Evolutionary conservation across 2,797 vertebrate species (phyloP).

Genomic region (Florisuga fusca): DNA sequence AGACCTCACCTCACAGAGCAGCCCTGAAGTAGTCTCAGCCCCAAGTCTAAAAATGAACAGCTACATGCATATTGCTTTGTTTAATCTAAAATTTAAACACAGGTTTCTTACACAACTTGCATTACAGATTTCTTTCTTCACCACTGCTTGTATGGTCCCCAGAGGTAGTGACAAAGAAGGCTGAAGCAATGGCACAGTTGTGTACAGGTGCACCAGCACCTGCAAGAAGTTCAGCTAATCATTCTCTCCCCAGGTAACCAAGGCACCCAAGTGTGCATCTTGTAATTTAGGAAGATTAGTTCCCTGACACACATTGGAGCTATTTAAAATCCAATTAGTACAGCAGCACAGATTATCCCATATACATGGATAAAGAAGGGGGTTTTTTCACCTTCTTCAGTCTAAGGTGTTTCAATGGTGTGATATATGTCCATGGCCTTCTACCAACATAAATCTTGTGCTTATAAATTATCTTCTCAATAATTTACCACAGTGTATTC

Average conservation of each 20-base stretch:
- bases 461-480: background rate
- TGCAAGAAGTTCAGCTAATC: background rate
- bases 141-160: accelerated
- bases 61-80: background rate
- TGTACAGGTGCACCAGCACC: background rate
- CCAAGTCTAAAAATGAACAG: background rate
- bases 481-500: background rate
- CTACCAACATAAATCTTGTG: no score
- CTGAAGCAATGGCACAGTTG: background rate
- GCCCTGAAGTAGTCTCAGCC: background rate
- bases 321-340: background rate
- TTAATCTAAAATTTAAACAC: background rate
- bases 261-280: background rate
- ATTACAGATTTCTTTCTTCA: background rate
- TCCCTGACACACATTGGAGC: background rate
- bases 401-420: background rate
- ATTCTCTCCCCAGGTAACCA: no score
- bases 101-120: background rate
- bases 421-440: background rate
- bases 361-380: no score
- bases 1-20: background rate
- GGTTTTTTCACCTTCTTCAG: background rate
- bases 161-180: background rate
- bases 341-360: background rate
- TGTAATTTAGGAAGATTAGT: accelerated